Conservation (phyloP, 2,113 vertebrate species). For the Emydocephalus ijimae region DNA sequence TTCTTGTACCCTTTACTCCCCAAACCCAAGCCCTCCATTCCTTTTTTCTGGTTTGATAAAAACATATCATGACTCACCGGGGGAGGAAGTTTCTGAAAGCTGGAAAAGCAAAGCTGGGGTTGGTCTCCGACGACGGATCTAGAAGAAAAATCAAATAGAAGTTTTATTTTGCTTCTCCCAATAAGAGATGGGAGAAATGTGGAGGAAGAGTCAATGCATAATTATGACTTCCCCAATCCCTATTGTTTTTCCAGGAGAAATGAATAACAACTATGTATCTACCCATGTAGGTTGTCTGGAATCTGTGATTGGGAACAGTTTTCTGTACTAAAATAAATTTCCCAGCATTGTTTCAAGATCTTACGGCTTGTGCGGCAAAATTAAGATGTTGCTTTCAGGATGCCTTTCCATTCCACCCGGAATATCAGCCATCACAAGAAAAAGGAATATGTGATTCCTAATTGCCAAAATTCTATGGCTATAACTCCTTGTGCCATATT, state of each 20-base stretch:
- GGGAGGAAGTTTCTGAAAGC: constrained; percentile 86
- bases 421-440: not conserved
- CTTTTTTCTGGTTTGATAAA: not conserved
- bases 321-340: not conserved
- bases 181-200: not conserved
- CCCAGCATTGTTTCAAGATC: too few species aligned
- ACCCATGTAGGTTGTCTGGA: not conserved
- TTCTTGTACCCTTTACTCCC: not conserved
- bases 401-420: not conserved
- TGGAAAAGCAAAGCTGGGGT: constrained; percentile 91
- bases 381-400: not conserved
- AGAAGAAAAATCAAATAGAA: constrained; percentile 1
- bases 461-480: not conserved
- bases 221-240: not conserved
- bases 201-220: not conserved
- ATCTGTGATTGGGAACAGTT: not conserved
- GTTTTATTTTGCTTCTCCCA: not conserved
- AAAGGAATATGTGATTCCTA: not conserved
- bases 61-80: constrained; percentile 70
- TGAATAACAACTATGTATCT: not conserved
- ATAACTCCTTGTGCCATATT: not conserved
- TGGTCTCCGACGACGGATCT: constrained; percentile 90
- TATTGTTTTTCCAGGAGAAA: not conserved
- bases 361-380: not conserved
- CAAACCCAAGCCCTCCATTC: not conserved